Percentiles rank a stretch among this genome's conserved stretches.
These are phyloP conservation scores for Sapayoa aenigma DNA, from an alignment of 2,113 vertebrate species.

Conservation along the genomic window DNA sequence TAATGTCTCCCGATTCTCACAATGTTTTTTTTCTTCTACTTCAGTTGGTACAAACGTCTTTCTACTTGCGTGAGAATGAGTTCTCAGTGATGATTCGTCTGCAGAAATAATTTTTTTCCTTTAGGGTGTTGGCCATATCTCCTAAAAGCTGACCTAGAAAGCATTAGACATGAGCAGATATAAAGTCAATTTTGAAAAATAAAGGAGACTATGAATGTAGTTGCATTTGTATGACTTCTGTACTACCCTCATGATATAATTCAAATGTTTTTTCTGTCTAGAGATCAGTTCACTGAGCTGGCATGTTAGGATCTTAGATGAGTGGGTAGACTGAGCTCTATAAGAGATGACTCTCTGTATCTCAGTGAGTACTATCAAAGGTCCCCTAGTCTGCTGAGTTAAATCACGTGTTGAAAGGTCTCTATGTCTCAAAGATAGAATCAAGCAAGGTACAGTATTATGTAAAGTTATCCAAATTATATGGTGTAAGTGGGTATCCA, in stretches of 20 bases:
- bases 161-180: not conserved
- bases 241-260: not conserved
- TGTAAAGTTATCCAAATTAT: not conserved
- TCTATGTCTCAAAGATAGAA: not conserved
- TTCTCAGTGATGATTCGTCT: not conserved
- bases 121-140: rapidly evolving
- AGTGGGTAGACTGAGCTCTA: not conserved
- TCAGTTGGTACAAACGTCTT: not conserved
- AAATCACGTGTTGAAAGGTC: not conserved
- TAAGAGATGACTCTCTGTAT: not conserved
- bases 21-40: not conserved
- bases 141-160: not conserved
- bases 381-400: not conserved
- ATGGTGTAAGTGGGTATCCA: not conserved
- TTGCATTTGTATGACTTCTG: not conserved
- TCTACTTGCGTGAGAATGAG: rapidly evolving
- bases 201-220: not conserved
- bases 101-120: not conserved
- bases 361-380: not conserved
- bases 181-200: not conserved
- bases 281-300: not conserved
- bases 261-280: not conserved
- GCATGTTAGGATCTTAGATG: not conserved
- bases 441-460: not conserved
- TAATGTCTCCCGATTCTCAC: not conserved